Evolutionary conservation across 2,888 invertebrate genomes (phyloP).

Genomic region (Taphrorychus bicolor): DNA sequence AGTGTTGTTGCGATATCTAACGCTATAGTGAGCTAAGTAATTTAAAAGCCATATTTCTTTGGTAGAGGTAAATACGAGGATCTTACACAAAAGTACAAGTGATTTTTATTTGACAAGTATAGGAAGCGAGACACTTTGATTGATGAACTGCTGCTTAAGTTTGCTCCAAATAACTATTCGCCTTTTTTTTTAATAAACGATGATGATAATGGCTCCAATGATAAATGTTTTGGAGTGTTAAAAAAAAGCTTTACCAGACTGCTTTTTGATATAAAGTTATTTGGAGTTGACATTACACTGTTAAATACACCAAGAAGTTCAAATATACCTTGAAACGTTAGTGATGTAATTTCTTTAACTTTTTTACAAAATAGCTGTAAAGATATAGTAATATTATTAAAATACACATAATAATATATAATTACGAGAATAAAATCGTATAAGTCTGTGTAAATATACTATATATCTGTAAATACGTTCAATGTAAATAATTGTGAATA

Average conservation of each 20-base stretch:
- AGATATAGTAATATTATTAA: slow-evolving; percentile 17
- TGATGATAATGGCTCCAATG: no score
- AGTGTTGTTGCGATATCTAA: slow-evolving; percentile 4
- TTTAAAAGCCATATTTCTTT: slow-evolving; percentile 30
- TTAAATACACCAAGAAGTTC: slow-evolving; percentile 36
- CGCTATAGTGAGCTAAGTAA: slow-evolving; percentile 13
- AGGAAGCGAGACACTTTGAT: not conserved
- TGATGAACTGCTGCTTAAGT: not conserved
- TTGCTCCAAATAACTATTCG: not conserved
- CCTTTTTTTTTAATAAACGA: no score
- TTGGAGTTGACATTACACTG: slow-evolving; percentile 25
- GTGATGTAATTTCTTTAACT: slow-evolving; percentile 30
- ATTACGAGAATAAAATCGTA: slow-evolving; percentile 9
- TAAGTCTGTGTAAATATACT: slow-evolving; percentile 29
- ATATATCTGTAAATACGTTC: slow-evolving; percentile 28
- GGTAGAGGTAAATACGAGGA: no score
- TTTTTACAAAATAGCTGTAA: slow-evolving; percentile 33
- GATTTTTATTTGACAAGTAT: not conserved
- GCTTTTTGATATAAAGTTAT: slow-evolving; percentile 13
- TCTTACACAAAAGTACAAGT: not conserved
- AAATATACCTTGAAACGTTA: slow-evolving; percentile 32
- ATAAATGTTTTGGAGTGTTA: not conserved
- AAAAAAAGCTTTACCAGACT: not conserved
- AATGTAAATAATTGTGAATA: slow-evolving; percentile 57
- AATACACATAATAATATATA: slow-evolving; percentile 16